Evolutionary conservation across 2,888 invertebrate species (phyloP).

Genomic region (Drosophila fulvimacula): DNA sequence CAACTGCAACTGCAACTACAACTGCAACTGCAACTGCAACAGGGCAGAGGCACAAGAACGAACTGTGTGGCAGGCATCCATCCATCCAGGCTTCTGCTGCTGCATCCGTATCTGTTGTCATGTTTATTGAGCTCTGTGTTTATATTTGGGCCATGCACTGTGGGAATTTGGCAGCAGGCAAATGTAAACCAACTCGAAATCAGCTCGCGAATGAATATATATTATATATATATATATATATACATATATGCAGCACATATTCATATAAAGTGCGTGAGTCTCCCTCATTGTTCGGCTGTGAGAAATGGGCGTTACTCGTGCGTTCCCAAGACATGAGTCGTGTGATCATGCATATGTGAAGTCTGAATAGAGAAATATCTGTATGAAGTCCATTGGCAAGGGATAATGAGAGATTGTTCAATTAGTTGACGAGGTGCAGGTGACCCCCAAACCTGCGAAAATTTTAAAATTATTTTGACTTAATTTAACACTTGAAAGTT

Average conservation of each 20-base stretch:
- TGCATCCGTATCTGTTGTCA: slow-evolving; percentile 34
- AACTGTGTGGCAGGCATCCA: slow-evolving; percentile 33
- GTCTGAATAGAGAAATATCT: not conserved
- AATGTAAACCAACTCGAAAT: slow-evolving; percentile 38
- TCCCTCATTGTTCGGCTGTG: slow-evolving; percentile 3
- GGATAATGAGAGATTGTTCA: not conserved
- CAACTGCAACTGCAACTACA: slow-evolving; percentile 16
- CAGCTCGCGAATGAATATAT: slow-evolving; percentile 28
- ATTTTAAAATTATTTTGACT: too few relatives aligned
- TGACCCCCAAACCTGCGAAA: not conserved
- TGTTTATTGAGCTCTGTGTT: slow-evolving; percentile 59
- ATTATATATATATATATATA: not conserved
- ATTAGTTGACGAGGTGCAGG: not conserved
- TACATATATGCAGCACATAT: too few relatives aligned
- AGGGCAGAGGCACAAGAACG: slow-evolving; percentile 34
- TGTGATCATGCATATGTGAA: slow-evolving; percentile 10
- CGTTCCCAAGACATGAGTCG: slow-evolving; percentile 7
- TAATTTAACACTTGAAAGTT: too few relatives aligned
- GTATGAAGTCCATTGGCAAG: not conserved
- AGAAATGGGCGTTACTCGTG: slow-evolving; percentile 18
- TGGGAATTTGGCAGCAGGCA: slow-evolving; percentile 47
- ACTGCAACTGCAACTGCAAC: slow-evolving; percentile 14
- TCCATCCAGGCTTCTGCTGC: slow-evolving; percentile 3
- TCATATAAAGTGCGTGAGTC: slow-evolving; percentile 21
- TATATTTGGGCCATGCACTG: slow-evolving; percentile 58